These are phyloP conservation scores for Rhagium mordax DNA, from an alignment of 2,888 invertebrate genomes.

Conservation along the genomic window DNA sequence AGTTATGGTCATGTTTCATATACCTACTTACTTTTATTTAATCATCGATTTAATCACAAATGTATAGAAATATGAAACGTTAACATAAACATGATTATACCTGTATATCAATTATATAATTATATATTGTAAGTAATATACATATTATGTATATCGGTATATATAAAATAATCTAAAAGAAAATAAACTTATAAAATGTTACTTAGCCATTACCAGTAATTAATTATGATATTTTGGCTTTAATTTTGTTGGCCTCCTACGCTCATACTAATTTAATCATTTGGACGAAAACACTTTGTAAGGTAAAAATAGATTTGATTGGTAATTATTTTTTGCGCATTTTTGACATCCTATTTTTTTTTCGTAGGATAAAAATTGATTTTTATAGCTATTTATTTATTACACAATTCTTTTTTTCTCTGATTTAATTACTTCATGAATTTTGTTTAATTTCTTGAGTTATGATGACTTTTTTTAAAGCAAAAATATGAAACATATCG, in stretches of 20 bases:
- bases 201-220: not conserved
- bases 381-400: constrained; percentile 15
- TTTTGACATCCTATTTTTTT: no score
- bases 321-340: no score
- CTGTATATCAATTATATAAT: no score
- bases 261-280: constrained; percentile 6
- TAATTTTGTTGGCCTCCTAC: constrained; percentile 1
- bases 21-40: no score
- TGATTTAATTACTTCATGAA: not conserved
- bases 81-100: no score
- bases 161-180: no score
- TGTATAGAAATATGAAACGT: no score
- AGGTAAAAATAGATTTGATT: no score
- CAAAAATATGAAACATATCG: not conserved
- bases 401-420: not conserved
- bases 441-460: not conserved
- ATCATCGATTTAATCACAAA: no score
- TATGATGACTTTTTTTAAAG: not conserved
- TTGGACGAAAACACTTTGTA: constrained; percentile 7
- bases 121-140: no score
- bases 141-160: no score
- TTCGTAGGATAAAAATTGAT: not conserved
- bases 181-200: not conserved
- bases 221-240: not conserved
- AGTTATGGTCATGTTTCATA: no score